These are phyloP conservation scores for Drosophila sproati DNA, from an alignment of 1,140 invertebrate genomes.

Conservation along the genomic window DNA sequence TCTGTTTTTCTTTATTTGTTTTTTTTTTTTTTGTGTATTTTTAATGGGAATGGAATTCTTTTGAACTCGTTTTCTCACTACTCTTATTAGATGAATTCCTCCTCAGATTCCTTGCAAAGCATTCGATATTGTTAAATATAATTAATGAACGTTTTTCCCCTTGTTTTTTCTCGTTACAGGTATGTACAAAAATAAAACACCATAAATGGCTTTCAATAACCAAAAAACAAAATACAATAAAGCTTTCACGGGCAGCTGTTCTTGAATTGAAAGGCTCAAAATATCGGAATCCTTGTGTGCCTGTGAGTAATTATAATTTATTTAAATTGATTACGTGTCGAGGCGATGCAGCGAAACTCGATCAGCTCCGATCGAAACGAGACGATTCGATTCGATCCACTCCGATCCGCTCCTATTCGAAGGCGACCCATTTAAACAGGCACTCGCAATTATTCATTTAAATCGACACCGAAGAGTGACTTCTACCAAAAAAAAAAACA, in stretches of 20 bases:
- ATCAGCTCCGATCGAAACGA: constrained; percentile 46
- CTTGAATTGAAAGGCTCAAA: not conserved
- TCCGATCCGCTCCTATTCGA: constrained; percentile 20
- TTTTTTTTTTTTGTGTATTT: not conserved
- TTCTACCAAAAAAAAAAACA: constrained; percentile 4
- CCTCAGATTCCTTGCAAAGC: not conserved
- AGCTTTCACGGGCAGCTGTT: constrained; percentile 17
- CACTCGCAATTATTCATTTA: constrained; percentile 74
- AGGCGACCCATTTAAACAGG: constrained; percentile 62
- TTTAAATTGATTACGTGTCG: constrained; percentile 74
- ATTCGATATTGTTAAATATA: constrained; percentile 3
- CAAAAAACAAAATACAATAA: not conserved
- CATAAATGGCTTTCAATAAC: constrained; percentile 18
- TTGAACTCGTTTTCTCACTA: not conserved
- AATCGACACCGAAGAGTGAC: constrained; percentile 57
- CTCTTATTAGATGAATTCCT: not conserved
- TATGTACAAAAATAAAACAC: constrained; percentile 42
- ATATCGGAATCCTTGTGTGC: constrained; percentile 29
- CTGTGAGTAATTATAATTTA: constrained; percentile 82
- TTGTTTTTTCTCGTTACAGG: constrained; percentile 51
- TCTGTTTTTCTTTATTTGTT: too few species aligned
- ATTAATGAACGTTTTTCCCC: constrained; percentile 39
- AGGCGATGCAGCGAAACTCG: constrained; percentile 52
- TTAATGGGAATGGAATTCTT: too few species aligned
- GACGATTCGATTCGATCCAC: constrained; percentile 33